These are phyloP conservation scores for Dryobotodes eremita DNA, from an alignment of 2,888 invertebrate genomes.

Conservation along the genomic window DNA sequence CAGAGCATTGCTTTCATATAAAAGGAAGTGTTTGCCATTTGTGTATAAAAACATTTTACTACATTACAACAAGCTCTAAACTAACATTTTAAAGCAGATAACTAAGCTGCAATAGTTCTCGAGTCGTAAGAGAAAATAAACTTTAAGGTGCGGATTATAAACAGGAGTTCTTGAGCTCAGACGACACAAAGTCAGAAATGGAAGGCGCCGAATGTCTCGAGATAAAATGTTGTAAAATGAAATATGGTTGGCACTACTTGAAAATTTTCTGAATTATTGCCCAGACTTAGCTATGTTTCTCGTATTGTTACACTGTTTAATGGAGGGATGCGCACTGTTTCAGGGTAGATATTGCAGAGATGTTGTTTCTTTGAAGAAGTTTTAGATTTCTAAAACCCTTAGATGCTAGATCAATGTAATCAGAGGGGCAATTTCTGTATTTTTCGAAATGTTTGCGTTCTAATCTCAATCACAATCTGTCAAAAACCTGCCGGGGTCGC, in stretches of 20 bases:
- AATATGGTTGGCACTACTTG: constrained; percentile 78
- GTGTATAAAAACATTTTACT: background rate
- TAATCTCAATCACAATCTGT: too few species aligned
- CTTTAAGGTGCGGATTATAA: constrained; percentile 56
- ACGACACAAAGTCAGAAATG: constrained; percentile 81
- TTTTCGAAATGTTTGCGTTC: background rate
- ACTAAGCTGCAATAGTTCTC: constrained; percentile 25
- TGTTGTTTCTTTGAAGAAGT: background rate
- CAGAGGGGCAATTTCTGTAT: background rate
- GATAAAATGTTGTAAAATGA: constrained; percentile 85
- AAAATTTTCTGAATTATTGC: constrained; percentile 82
- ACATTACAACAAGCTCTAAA: background rate
- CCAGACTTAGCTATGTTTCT: constrained; percentile 75
- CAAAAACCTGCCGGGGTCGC: too few species aligned
- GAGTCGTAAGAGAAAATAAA: constrained; percentile 46
- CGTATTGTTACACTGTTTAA: constrained; percentile 74
- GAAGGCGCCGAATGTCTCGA: constrained; percentile 83
- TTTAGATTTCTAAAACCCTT: background rate
- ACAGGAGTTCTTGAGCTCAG: constrained; percentile 44
- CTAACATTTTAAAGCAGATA: constrained; percentile 36
- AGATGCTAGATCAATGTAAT: background rate
- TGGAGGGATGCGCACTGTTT: constrained; percentile 47
- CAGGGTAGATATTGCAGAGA: background rate
- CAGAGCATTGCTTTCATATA: background rate
- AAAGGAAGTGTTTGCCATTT: background rate